Percentiles rank a stretch among this genome's conserved stretches.
These are phyloP conservation scores for Caenorhabditis latens DNA, from an alignment of 1,140 invertebrate species.

Conservation along the genomic window DNA sequence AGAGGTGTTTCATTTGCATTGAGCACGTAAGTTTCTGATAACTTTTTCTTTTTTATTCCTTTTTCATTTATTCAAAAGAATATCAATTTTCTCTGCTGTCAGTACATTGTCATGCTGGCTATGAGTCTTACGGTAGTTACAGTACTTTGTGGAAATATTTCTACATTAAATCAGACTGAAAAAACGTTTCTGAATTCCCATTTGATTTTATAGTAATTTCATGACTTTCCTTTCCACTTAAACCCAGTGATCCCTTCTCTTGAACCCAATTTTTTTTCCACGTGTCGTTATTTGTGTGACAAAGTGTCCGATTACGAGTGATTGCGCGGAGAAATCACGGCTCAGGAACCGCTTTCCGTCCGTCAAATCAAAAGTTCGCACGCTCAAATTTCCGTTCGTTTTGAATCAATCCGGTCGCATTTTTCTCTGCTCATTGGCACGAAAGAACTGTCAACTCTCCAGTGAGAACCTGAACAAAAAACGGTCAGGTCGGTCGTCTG, in stretches of 20 bases:
- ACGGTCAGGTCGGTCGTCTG: conserved; percentile 36
- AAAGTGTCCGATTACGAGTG: conserved; percentile 46
- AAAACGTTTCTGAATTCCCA: too few species aligned
- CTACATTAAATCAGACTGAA: too few species aligned
- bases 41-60: neutral
- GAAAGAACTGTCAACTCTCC: neutral
- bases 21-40: neutral
- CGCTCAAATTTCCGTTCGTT: conserved; percentile 1
- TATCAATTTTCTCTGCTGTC: too few species aligned
- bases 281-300: too few species aligned
- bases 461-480: conserved; percentile 47
- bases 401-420: conserved; percentile 12
- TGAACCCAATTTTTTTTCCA: too few species aligned
- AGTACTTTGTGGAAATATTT: too few species aligned
- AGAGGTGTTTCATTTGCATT: neutral
- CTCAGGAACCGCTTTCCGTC: neutral
- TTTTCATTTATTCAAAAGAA: neutral
- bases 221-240: neutral
- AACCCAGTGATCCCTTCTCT: neutral
- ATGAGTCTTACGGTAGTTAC: too few species aligned
- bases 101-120: too few species aligned
- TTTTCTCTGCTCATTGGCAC: neutral
- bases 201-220: too few species aligned
- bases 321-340: neutral
- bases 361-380: conserved; percentile 14